Base-by-base conservation (phyloP, 92 coral and sea anemone species). In the Heteractis magnifica region DNA sequence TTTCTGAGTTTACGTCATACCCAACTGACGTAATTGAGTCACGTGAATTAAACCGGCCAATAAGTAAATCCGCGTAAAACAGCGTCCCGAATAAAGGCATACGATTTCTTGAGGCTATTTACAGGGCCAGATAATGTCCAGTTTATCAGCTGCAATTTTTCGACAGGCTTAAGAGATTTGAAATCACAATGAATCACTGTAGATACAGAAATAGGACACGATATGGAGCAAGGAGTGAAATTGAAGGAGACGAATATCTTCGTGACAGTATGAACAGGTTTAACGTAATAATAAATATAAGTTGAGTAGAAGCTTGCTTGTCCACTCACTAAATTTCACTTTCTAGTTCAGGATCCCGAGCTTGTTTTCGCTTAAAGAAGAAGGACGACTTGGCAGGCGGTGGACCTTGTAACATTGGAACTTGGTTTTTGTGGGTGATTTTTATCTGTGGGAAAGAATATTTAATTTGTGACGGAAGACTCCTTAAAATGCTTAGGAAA, bases 341-440 rank as follows among this genome's bases (percentile, higher is more conserved):
- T 77, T 93, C 97, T 84, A 93, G 87, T 62, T 96, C 99, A 11
- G 94, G 90, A 72, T 93, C 98, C 51, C 98, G 93, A 16, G 74
- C 76, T 50, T 89, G 90, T 88, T 89, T 94, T 72, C 92, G 91
- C 75, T 89, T 91, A 53, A 93, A 96, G 91, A 96, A 96, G 88
- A 96, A 96, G 6, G 95, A 92, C 82, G 92, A 86, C 86, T 96
- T 96, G 48, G 90, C 92, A 3, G 98, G 99, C 51, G 96, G 99
- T 10, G 99, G 97, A 4, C 99, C 99, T 77, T 96, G 99, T 13
- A 96, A 91, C 99, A 96, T 96, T 6, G 99, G 99, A 4, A 96
- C 99, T 89, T 90, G 95, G 86, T 96, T 96, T 77, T 94, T 90
- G 90, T 94, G 99, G 0, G 93, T 86, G 87, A 96, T 91, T 48